phyloP scores from a whole-genome alignment of 2,113 vertebrate species.

The Stigmatopora argus region DNA sequence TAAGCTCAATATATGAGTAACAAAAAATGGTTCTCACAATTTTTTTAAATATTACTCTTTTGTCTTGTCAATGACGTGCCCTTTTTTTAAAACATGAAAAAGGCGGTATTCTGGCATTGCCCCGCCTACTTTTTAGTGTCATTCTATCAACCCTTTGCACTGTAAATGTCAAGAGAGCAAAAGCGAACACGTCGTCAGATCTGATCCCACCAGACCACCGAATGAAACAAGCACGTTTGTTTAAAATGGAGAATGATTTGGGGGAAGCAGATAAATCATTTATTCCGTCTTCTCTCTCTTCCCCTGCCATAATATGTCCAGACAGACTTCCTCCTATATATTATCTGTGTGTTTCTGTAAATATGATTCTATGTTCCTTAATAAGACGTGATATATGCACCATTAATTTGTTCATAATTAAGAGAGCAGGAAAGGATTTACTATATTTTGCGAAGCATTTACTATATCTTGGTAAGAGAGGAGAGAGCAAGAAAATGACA shows the following conservation, averaged over 20 bases:
- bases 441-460: background rate
- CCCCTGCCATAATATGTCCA: constrained; percentile 4
- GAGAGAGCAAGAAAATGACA: background rate
- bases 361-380: background rate
- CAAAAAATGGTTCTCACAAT: too few species aligned
- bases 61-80: too few species aligned
- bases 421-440: too few species aligned
- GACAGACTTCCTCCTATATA: background rate
- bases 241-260: constrained; percentile 20
- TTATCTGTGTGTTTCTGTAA: background rate
- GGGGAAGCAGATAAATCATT: constrained; percentile 27
- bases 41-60: too few species aligned
- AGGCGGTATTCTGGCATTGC: background rate
- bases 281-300: constrained; percentile 17
- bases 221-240: constrained; percentile 27
- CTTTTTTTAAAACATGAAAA: background rate
- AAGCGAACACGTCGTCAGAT: background rate
- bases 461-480: background rate
- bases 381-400: background rate
- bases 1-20: too few species aligned
- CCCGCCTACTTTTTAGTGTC: background rate
- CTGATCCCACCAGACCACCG: background rate
- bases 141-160: background rate
- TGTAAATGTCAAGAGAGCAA: background rate
- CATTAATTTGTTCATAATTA: too few species aligned